Evolutionary conservation across 2,888 invertebrate species (phyloP).

Genomic region (Drosophila macrospina): DNA sequence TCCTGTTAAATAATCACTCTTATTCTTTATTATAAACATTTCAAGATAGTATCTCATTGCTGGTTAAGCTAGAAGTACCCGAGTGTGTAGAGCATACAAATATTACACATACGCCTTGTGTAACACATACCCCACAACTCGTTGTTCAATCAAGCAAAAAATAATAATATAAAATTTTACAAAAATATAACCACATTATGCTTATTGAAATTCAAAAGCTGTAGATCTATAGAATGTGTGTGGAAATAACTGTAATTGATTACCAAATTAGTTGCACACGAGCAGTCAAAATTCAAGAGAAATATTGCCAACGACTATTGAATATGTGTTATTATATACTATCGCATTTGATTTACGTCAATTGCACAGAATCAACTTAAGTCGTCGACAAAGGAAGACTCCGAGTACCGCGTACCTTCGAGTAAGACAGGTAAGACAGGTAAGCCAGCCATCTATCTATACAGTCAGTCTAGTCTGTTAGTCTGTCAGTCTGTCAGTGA

Average conservation of each 20-base stretch:
- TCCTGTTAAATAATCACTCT: too few relatives aligned
- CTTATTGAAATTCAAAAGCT: conserved; percentile 60
- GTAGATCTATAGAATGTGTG: conserved; percentile 22
- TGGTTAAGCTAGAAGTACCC: neutral
- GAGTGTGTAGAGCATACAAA: conserved; percentile 2
- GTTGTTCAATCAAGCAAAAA: conserved; percentile 24
- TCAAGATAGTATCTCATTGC: neutral
- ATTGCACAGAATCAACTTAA: conserved; percentile 41
- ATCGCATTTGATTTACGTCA: conserved; percentile 69
- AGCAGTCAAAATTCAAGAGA: conserved; percentile 52
- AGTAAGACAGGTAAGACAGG: neutral
- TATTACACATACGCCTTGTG: conserved; percentile 27
- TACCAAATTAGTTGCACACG: conserved; percentile 64
- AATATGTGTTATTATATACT: conserved; percentile 48
- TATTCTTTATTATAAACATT: too few relatives aligned
- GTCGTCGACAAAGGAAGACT: conserved; percentile 30
- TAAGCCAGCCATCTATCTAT: conserved; percentile 12
- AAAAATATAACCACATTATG: conserved; percentile 22
- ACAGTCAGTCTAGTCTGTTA: conserved; percentile 6
- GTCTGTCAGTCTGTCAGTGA: neutral
- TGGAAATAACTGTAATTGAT: conserved; percentile 65
- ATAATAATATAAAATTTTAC: conserved; percentile 13
- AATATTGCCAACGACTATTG: conserved; percentile 37
- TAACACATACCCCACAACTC: neutral
- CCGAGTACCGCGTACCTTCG: neutral